Base-by-base conservation (phyloP, 2,113 vertebrate species). In the Pterophyllum scalare region DNA sequence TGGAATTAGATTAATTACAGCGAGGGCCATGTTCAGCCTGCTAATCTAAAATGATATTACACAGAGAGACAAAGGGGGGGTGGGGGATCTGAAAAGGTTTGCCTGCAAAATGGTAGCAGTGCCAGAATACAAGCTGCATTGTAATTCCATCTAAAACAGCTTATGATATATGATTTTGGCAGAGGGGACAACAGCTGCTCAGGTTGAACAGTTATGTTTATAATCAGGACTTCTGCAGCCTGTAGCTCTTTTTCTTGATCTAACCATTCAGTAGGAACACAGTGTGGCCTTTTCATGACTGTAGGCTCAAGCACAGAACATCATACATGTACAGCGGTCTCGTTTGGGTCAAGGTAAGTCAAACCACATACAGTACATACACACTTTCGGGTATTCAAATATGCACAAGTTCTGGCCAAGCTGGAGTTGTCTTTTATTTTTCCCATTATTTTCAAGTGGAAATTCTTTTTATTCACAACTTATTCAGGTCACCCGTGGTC, bases 1-100 rank as follows among this genome's bases (percentile, higher is more conserved):
- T 77, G 67, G 86, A 86, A 83, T 92, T 82, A 89, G 76, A 88
- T 91, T 88, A 62, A 88, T 91, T 89, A 89, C 72, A 81, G 46
- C 62, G 58, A 83, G 80, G 54, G 52, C 78, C 3, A 14, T 65
- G 75, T 87, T 90, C 67, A 86, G 85, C 62, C 61, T 46, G 80
- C 77, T 88, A 88, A 90, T 88, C 85, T 80, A 87, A 87, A 88
- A 88, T 78, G 79, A 85, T 82, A 84, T 43, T 2, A 78, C 74
- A 62, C 7, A 84, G 26, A 75, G 31, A 77, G 76, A 61, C 14
- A 60, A 11, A 9, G 28, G 54, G 61, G 33, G 75, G 22, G 58
- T 28, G 77, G 62, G 35, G 35, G 74, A 70, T 85, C 57, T 60
- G 46, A 40, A 40, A 75, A 91, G 49, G 52, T 61, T 86, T 88